Base-by-base conservation (phyloP, 2,113 vertebrate species). In the Gymnobelideus leadbeateri region DNA sequence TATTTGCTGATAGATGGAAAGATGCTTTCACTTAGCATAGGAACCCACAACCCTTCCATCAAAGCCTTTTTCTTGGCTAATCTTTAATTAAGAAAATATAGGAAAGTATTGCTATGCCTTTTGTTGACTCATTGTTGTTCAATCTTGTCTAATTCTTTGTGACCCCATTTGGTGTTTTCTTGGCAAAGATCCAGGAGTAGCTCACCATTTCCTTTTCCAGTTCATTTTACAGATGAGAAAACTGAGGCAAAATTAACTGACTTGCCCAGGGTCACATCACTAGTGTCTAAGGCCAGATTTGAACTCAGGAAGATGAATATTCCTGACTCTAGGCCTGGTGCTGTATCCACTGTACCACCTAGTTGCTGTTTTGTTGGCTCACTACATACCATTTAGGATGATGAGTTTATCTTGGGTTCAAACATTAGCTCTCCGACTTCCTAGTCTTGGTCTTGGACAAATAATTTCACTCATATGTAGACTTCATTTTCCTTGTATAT, bases 401-500 rank as follows among this genome's bases (percentile, higher is more conserved):
- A 93, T 91, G 51, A 49, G 51, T 93, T 52, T 94, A 94, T n/a
- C 47, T 95, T 95, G 91, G 11, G 28, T 94, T 31, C 61, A 93
- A 96, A 89, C 43, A 89, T 54, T 94, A 55, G 46, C 5, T 93
- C 93, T 84, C n/a, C 53, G 57, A 24, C 89, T 77, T 52, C 43
- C 89, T 89, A 93, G 16, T 89, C 77, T 57, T 91, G 43, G 28
- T n/a, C 51, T 52, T 54, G 14, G 46, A 77, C 12, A 77, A 68
- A 77, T 89, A 94, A 24, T 52, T 95, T 95, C 46, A 55, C 47
- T 49, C 91, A 31, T 94, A 61, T 91, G 47, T 54, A 68, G 61
- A 92, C 55, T 89, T 51, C 24, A 47, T 92, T 68, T 31, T 91
- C 47, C 31, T 92, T 26, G 93, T 93, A 37, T 93, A 28, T 54